A percentile compares a stretch with the other conserved stretches of the same genome.
Conservation (phyloP, 2,888 invertebrate genomes). For the Automeris io region DNA sequence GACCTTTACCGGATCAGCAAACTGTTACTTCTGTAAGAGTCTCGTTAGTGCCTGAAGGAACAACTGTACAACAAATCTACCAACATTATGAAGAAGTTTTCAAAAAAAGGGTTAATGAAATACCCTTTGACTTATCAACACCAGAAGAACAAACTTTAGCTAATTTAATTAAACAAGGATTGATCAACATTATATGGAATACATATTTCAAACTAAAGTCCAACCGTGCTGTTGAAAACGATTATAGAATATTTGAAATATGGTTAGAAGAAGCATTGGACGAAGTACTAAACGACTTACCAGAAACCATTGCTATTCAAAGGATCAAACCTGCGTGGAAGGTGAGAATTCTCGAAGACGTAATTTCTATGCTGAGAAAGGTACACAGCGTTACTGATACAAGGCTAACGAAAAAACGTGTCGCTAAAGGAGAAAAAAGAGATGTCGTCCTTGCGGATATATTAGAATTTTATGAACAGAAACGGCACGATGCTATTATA, state of each 20-base stretch:
- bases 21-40: no score
- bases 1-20: no score
- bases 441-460: neutral
- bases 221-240: neutral
- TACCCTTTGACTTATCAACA: slow-evolving; percentile 1
- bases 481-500: neutral
- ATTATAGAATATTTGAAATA: neutral
- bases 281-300: neutral
- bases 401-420: neutral
- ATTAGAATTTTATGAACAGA: neutral
- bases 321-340: neutral
- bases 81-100: neutral
- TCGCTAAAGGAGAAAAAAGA: neutral
- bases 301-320: neutral
- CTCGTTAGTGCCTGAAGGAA: neutral
- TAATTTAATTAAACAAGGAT: neutral
- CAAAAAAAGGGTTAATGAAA: neutral
- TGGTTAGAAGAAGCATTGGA: neutral
- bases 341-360: neutral
- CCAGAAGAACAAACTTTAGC: slow-evolving; percentile 3
- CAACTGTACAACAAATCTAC: neutral
- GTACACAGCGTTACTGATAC: neutral
- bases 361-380: neutral
- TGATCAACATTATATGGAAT: slow-evolving; percentile 1
- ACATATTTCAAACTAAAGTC: slow-evolving; percentile 1